Percentiles rank a stretch among this genome's conserved stretches.
Evolutionary conservation across 2,888 invertebrate species (phyloP).

Genomic region (Zele albiditarsus): DNA sequence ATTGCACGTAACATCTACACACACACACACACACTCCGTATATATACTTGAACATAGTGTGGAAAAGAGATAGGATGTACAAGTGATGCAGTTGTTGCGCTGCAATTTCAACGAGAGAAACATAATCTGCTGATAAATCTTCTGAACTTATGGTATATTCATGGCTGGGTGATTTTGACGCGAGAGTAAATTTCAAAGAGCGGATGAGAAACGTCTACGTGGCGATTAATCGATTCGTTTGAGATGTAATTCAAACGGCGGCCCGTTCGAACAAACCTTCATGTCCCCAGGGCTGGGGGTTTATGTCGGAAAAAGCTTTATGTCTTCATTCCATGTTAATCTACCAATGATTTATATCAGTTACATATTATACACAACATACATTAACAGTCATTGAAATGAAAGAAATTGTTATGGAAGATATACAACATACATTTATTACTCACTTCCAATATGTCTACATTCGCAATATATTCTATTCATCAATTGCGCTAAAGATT

Average conservation of each 20-base stretch:
- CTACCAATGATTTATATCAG: conserved; percentile 25
- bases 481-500: not conserved
- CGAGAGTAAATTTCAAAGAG: conserved; percentile 29
- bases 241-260: conserved; percentile 31
- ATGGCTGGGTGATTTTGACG: conserved; percentile 32
- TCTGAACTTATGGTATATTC: conserved; percentile 25
- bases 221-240: conserved; percentile 33
- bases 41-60: not conserved
- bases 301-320: conserved; percentile 34
- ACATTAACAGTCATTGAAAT: not conserved
- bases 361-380: not conserved
- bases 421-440: not conserved
- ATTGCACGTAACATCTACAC: no score
- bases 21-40: not conserved
- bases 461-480: not conserved
- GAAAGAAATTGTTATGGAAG: conserved; percentile 17
- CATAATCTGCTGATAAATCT: conserved; percentile 42
- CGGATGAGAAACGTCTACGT: conserved; percentile 26
- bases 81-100: conserved; percentile 42
- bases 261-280: conserved; percentile 19
- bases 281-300: conserved; percentile 20
- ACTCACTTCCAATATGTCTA: no score
- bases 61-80: not conserved
- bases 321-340: conserved; percentile 40
- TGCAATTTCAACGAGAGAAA: conserved; percentile 42